These are phyloP conservation scores for Megamerina dolium DNA, from an alignment of 2,888 invertebrate genomes.

Conservation along the genomic window DNA sequence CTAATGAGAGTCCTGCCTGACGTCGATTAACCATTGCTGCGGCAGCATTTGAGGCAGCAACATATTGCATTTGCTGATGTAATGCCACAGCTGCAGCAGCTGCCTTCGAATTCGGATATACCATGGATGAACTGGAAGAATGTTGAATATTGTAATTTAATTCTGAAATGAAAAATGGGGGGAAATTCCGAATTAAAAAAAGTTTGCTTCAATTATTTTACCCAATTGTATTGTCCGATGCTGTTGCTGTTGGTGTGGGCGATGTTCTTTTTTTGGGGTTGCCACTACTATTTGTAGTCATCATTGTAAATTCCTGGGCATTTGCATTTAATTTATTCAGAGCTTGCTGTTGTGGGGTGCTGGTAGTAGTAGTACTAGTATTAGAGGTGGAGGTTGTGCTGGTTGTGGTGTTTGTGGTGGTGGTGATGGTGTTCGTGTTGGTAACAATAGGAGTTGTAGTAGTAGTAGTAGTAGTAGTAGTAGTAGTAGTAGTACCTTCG, in stretches of 20 bases:
- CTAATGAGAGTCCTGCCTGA: slow-evolving; percentile 48
- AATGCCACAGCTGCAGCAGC: slow-evolving; percentile 53
- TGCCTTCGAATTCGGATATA: slow-evolving; percentile 32
- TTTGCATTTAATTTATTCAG: slow-evolving; percentile 73
- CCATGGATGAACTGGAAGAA: slow-evolving; percentile 49
- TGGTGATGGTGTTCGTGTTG: no score
- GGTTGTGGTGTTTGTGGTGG: no score
- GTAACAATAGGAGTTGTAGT: no score
- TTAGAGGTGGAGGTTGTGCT: no score
- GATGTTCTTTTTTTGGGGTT: no score
- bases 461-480: no score
- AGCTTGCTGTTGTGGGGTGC: no score
- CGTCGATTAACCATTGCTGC: slow-evolving; percentile 40
- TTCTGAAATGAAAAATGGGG: slow-evolving; percentile 43
- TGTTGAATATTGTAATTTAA: slow-evolving; percentile 50
- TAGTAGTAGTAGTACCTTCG: slow-evolving; percentile 14
- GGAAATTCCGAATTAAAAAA: slow-evolving; percentile 27
- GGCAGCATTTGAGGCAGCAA: slow-evolving; percentile 38
- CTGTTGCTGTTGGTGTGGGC: no score
- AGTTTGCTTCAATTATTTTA: slow-evolving; percentile 27
- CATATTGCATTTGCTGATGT: slow-evolving; percentile 49
- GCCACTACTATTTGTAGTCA: no score
- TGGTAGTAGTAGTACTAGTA: no score
- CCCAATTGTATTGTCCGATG: no score
- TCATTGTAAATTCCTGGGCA: slow-evolving; percentile 86